These are phyloP conservation scores for Pipistrellus kuhlii DNA, from an alignment of 2,797 vertebrate genomes.

Conservation along the genomic window DNA sequence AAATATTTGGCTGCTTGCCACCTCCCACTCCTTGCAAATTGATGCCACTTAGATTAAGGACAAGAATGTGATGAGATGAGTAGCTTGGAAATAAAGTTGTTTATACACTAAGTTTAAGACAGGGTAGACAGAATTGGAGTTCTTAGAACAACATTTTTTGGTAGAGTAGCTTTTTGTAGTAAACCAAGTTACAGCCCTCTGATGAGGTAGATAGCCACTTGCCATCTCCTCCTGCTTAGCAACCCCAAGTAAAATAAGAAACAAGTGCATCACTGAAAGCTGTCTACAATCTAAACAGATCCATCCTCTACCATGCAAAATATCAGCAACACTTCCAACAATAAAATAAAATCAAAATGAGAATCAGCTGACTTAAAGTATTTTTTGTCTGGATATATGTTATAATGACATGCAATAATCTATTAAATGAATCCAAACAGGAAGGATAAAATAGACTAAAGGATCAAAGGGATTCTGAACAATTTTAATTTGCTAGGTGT, in stretches of 20 bases:
- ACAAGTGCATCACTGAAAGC: conserved; percentile 34
- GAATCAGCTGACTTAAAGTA: conserved; percentile 49
- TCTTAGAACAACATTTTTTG: conserved; percentile 57
- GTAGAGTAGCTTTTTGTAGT: conserved; percentile 47
- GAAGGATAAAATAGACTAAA: conserved; percentile 59
- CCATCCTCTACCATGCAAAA: conserved; percentile 2
- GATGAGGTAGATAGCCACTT: conserved; percentile 21
- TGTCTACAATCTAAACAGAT: conserved; percentile 38
- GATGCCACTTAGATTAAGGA: conserved; percentile 62
- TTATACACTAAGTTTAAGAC: conserved; percentile 50
- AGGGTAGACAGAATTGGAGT: conserved; percentile 50
- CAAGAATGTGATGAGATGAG: conserved; percentile 59
- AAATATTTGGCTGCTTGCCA: conserved; percentile 40
- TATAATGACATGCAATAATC: conserved; percentile 52
- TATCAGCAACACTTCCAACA: background rate
- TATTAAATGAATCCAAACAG: conserved; percentile 21
- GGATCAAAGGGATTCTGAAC: background rate
- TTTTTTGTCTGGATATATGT: conserved; percentile 26
- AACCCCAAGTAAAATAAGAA: conserved; percentile 50
- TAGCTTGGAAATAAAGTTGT: conserved; percentile 52
- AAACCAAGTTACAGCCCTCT: conserved; percentile 32
- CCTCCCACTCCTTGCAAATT: conserved; percentile 48
- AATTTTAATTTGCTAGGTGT: conserved; percentile 32
- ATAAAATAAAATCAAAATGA: conserved; percentile 43
- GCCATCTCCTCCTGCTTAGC: conserved; percentile 25